phyloP scores from a whole-genome alignment of 1,140 invertebrate species.

The Caerostris darwini region DNA sequence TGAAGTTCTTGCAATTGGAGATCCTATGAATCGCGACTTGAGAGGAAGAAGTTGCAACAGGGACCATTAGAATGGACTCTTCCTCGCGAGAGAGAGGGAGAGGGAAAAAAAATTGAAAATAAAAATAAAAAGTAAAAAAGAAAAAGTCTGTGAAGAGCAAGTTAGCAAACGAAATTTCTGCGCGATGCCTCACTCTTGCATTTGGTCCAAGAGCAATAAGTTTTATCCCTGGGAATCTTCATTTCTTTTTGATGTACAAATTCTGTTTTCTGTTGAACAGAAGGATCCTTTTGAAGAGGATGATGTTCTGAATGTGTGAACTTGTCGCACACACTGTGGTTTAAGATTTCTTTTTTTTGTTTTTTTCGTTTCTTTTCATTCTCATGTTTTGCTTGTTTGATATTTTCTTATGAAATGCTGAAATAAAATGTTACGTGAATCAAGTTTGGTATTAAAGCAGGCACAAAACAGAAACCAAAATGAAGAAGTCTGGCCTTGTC shows the following conservation, averaged over 20 bases:
- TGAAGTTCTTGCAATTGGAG: neutral
- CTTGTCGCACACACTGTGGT: neutral
- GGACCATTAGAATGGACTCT: neutral
- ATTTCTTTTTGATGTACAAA: neutral
- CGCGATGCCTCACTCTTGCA: neutral
- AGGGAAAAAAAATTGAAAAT: neutral
- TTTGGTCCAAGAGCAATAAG: neutral
- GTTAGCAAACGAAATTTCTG: neutral
- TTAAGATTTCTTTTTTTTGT: neutral
- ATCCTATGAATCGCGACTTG: neutral
- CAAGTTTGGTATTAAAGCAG: too few relatives aligned
- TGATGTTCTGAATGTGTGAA: constrained; percentile 5
- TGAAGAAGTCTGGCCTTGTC: too few relatives aligned
- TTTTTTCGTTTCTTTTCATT: neutral
- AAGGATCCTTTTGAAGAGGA: neutral
- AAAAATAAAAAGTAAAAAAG: neutral
- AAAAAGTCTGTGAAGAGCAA: neutral
- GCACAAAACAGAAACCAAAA: too few relatives aligned
- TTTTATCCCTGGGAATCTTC: neutral
- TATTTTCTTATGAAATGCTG: neutral
- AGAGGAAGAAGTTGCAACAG: neutral
- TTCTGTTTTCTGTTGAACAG: neutral
- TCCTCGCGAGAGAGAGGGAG: neutral
- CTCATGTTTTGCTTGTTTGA: neutral
- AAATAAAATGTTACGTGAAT: neutral